A percentile compares a stretch with the other conserved stretches of the same genome.
These are phyloP conservation scores for Acrobasis suavella DNA, from an alignment of 2,888 invertebrate species.

Conservation along the genomic window DNA sequence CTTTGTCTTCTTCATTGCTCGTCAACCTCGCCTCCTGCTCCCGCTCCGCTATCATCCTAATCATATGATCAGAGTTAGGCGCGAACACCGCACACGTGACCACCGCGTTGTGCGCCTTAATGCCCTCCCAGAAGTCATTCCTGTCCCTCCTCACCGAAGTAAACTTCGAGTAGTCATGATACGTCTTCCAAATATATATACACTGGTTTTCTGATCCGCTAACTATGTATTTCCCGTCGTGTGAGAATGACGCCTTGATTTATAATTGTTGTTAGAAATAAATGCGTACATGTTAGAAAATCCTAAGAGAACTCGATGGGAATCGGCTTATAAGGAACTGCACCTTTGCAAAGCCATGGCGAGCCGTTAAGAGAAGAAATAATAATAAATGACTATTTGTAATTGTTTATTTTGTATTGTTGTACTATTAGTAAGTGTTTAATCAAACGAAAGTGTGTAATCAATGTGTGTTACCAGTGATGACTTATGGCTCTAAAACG, in stretches of 20 bases:
- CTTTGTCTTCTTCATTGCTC: constrained; percentile 40
- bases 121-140: constrained; percentile 98
- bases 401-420: no score
- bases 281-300: no score
- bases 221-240: constrained; percentile 98
- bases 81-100: constrained; percentile 99
- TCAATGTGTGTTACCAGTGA: no score
- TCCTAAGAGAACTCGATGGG: no score
- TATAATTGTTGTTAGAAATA: no score
- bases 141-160: constrained; percentile 95
- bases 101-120: constrained; percentile 93
- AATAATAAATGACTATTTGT: no score
- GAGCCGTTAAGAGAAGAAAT: no score
- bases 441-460: no score
- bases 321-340: no score
- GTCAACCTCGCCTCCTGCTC: constrained; percentile 62
- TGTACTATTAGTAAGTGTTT: no score
- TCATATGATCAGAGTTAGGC: constrained; percentile 96
- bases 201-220: constrained; percentile 99
- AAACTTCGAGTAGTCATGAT: constrained; percentile 97
- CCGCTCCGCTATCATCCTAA: constrained; percentile 86
- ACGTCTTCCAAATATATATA: constrained; percentile 99
- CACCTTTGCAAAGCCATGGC: no score
- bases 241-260: constrained; percentile 98
- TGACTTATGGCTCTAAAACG: no score